phyloP scores from a whole-genome alignment of 2,113 vertebrate species.

The Lepidiolamprologus cunningtoni region DNA sequence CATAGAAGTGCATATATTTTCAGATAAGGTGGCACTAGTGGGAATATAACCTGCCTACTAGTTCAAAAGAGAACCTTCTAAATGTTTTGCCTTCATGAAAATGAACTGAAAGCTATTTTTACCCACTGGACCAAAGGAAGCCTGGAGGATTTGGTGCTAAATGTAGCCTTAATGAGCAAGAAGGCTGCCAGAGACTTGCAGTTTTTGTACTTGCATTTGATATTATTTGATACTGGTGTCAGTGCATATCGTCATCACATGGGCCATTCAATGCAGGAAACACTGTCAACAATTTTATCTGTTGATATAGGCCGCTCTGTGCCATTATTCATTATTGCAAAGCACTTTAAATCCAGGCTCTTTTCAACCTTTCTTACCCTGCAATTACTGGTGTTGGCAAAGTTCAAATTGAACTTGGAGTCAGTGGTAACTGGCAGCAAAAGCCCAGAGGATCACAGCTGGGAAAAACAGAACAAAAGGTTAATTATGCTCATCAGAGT shows the following conservation, averaged over 20 bases:
- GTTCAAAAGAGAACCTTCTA: background rate
- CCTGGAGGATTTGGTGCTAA: background rate
- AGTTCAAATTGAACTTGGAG: conserved; percentile 23
- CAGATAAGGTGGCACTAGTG: background rate
- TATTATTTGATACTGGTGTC: background rate
- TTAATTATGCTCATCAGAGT: conserved; percentile 46
- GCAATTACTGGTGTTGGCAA: conserved; percentile 32
- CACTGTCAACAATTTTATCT: background rate
- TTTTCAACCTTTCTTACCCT: background rate
- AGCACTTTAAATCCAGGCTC: background rate
- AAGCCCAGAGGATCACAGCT: conserved; percentile 15
- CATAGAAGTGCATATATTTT: background rate
- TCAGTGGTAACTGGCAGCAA: conserved; percentile 23
- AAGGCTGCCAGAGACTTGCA: background rate
- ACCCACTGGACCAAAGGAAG: background rate
- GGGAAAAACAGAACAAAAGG: conserved; percentile 31
- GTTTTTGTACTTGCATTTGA: background rate
- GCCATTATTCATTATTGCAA: background rate
- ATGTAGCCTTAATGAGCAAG: background rate
- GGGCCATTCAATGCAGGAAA: background rate
- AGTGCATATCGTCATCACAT: background rate
- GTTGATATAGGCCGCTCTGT: background rate
- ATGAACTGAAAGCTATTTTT: background rate
- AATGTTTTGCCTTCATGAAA: background rate
- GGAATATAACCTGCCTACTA: background rate